Base-by-base conservation (phyloP, 2,888 invertebrate species). In the Orthosia cruda region DNA sequence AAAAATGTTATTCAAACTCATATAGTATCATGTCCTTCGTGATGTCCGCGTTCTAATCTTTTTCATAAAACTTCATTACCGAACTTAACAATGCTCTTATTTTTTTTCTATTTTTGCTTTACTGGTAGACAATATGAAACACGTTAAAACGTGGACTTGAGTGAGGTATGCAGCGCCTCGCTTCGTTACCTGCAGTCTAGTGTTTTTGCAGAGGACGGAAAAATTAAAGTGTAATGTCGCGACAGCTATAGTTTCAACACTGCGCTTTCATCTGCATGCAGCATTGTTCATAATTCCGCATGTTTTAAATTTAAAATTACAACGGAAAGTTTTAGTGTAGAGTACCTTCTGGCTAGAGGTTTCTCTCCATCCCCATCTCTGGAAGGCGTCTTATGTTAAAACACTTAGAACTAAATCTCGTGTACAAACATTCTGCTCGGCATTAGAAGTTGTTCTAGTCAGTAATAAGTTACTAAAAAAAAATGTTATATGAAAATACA, bases 1-100 rank as follows among this genome's bases (percentile, higher is more conserved):
- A 86, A 80, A 80, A 77, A 74, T 50, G 63, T 72, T 83, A 78
- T 73, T 80, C 70, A 71, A 77, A 68, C 55, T 77, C 57, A 50
- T 67, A 71, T 81, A 65, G 58, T 55, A 67, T 71, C 62, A 68
- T 74, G 70, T 71, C 78, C 59, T 58, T 61, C 40, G 50, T 59
- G 73, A 71, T 77, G 49, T 81, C 67, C 62, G 15, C 63, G 55
- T 71, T 71, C 59, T 65, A 74, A 74, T 77, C 52, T 71, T 16
- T 70, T 63, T 74, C 72, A 71, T 77, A 68, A 80, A 72, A 61
- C 64, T 85, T 79, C 50, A 74, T 70, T 59, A 57, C 45, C n/a
- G 32, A 55, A 59, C 63, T 54, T 70, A 67, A 70, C 13, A 54
- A 68, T 66, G 0, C 59, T 52, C 55, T 57, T 65, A 50, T 55